Evolutionary conservation across 2,113 vertebrate genomes (phyloP).

Genomic region (Pteronura brasiliensis): DNA sequence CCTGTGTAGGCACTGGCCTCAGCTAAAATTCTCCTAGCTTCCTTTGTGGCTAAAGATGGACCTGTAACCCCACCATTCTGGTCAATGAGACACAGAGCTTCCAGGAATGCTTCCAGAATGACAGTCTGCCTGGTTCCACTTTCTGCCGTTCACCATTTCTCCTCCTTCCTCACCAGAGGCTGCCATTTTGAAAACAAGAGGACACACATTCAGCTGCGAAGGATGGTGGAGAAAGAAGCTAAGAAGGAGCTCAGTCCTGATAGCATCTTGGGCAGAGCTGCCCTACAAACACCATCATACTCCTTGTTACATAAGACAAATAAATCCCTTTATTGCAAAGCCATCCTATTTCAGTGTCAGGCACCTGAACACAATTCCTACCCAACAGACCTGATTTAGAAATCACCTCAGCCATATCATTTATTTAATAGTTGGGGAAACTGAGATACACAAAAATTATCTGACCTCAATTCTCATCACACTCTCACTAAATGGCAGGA

Average conservation of each 20-base stretch:
- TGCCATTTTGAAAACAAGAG: not conserved
- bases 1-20: not conserved
- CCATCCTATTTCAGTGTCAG: not conserved
- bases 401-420: not conserved
- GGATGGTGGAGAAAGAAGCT: not conserved
- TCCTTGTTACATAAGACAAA: not conserved
- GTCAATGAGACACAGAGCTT: not conserved
- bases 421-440: not conserved
- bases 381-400: not conserved
- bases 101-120: not conserved
- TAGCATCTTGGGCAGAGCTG: not conserved
- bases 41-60: not conserved
- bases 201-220: not conserved
- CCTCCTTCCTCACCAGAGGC: not conserved
- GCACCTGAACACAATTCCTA: not conserved
- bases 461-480: not conserved
- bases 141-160: not conserved
- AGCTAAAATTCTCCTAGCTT: not conserved
- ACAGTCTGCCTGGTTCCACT: not conserved
- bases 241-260: not conserved
- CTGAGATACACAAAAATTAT: not conserved
- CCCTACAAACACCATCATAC: not conserved
- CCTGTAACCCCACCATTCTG: not conserved
- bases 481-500: not conserved
- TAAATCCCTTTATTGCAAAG: not conserved